Evolutionary conservation across 2,113 vertebrate species (phyloP).

Genomic region (Coregonus clupeaformis): DNA sequence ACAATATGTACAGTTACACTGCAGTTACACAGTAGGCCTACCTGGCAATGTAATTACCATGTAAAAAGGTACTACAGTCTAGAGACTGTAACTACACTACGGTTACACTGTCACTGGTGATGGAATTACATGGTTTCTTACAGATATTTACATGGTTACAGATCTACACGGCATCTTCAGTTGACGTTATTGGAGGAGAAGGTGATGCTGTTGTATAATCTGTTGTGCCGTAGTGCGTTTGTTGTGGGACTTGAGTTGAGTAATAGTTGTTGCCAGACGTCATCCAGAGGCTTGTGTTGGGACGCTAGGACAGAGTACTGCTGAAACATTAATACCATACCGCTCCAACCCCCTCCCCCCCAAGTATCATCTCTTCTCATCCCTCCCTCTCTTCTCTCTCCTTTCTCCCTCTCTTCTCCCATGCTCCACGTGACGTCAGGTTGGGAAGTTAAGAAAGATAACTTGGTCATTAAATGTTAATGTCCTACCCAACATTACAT

Average conservation of each 20-base stretch:
- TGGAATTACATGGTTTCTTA: not conserved
- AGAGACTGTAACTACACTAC: too few relatives aligned
- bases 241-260: constrained; percentile 47
- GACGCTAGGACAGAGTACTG: constrained; percentile 7
- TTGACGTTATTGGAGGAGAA: not conserved
- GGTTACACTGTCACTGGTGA: too few relatives aligned
- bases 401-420: not conserved
- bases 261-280: constrained; percentile 54
- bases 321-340: constrained; percentile 60
- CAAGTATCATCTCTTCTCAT: too few relatives aligned
- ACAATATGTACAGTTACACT: too few relatives aligned
- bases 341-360: too few relatives aligned
- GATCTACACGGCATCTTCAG: not conserved
- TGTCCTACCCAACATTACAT: constrained; percentile 17
- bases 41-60: too few relatives aligned
- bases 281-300: constrained; percentile 47
- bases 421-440: constrained; percentile 30
- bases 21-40: too few relatives aligned
- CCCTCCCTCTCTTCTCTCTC: not conserved
- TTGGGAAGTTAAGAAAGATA: constrained; percentile 48
- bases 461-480: constrained; percentile 52
- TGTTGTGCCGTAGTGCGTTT: not conserved
- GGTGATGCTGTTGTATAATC: too few relatives aligned
- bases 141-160: not conserved
- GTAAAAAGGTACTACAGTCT: too few relatives aligned